Conservation (phyloP, 2,113 vertebrate genomes). For the Galeopterus variegatus region DNA sequence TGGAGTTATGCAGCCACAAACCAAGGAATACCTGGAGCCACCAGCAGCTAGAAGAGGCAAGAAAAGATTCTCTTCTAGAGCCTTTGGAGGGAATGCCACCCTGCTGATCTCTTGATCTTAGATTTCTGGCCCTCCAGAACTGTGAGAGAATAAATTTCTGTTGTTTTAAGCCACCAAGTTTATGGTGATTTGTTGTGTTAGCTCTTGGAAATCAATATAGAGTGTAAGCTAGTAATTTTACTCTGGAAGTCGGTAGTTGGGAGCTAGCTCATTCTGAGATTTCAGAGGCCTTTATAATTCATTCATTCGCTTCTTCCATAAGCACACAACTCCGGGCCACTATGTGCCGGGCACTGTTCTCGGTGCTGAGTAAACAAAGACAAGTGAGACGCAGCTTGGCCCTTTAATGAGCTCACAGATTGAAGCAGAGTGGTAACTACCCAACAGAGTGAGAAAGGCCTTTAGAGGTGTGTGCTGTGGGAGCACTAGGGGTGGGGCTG, state of each 20-base stretch:
- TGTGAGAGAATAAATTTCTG: not conserved
- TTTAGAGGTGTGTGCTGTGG: not conserved
- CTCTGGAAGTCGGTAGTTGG: not conserved
- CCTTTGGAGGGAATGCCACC: not conserved
- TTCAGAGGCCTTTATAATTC: not conserved
- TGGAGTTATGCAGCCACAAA: not conserved
- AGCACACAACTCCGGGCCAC: not conserved
- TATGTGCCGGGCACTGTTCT: not conserved
- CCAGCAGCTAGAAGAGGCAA: not conserved
- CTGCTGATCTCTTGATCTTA: not conserved
- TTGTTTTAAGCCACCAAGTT: constrained; percentile 6
- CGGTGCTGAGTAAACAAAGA: constrained; percentile 56
- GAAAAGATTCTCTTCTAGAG: not conserved
- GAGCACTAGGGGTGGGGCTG: not conserved
- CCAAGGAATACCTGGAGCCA: not conserved
- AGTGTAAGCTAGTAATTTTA: not conserved
- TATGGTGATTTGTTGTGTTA: not conserved
- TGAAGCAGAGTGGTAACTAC: not conserved
- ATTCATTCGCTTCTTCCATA: not conserved
- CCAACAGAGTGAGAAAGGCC: not conserved
- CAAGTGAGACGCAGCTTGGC: not conserved
- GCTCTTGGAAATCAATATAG: not conserved
- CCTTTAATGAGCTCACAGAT: not conserved
- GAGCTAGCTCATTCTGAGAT: not conserved
- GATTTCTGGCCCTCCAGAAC: not conserved